Conservation (phyloP, 2,888 invertebrate species). For the Callimorpha dominula region DNA sequence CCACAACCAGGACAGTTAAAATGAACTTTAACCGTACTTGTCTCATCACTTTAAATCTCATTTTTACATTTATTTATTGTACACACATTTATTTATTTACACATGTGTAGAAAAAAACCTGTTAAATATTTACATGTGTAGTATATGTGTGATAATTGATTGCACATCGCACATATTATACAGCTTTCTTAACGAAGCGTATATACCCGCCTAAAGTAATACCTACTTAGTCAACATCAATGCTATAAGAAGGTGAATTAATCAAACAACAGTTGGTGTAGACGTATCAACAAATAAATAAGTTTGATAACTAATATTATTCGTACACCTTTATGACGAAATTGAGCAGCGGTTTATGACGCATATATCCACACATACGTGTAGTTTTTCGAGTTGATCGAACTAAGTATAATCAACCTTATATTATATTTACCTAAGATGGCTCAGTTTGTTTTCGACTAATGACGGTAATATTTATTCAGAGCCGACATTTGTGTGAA, state of each 20-base stretch:
- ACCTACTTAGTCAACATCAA: slow-evolving; percentile 21
- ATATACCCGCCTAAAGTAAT: slow-evolving; percentile 14
- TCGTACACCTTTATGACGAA: slow-evolving; percentile 7
- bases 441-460: neutral
- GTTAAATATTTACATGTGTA: no score
- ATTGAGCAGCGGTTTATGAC: neutral
- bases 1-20: no score
- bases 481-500: neutral
- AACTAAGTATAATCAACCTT: neutral
- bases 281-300: slow-evolving; percentile 27
- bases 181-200: slow-evolving; percentile 14
- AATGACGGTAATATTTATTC: slow-evolving; percentile 4
- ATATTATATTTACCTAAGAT: slow-evolving; percentile 8
- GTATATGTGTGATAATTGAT: neutral
- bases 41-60: no score
- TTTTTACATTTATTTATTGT: no score
- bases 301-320: slow-evolving; percentile 37
- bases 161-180: neutral
- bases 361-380: neutral
- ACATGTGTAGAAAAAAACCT: no score
- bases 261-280: slow-evolving; percentile 37
- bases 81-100: no score
- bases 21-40: no score
- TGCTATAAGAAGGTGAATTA: slow-evolving; percentile 24
- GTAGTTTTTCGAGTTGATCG: slow-evolving; percentile 1